phyloP scores from a whole-genome alignment of 2,888 invertebrate species.

The Acleris holmiana region DNA sequence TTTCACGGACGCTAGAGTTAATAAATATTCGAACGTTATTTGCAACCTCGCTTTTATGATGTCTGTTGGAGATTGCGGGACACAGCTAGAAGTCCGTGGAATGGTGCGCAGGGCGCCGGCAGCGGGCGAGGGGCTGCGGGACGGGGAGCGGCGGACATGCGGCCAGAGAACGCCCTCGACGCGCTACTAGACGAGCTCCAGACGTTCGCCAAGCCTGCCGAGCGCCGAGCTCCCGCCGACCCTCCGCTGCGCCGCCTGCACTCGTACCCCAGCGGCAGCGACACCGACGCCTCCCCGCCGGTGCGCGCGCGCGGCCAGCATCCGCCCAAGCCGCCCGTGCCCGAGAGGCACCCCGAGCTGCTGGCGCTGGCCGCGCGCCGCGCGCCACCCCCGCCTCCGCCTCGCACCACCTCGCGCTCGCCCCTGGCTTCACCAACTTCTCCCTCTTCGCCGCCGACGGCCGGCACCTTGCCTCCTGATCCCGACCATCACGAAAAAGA shows the following conservation, averaged over 20 bases:
- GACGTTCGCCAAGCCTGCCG: slow-evolving; percentile 91
- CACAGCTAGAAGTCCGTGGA: slow-evolving; percentile 70
- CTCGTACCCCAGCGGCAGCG: slow-evolving; percentile 94
- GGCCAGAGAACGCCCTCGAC: slow-evolving; percentile 98
- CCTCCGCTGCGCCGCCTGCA: slow-evolving; percentile 89
- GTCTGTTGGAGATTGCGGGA: slow-evolving; percentile 60
- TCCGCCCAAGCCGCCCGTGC: slow-evolving; percentile 90
- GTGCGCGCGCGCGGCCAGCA: slow-evolving; percentile 86
- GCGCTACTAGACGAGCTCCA: slow-evolving; percentile 97
- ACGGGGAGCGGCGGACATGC: slow-evolving; percentile 69
- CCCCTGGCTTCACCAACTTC: slow-evolving; percentile 94
- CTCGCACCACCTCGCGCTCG: slow-evolving; percentile 94
- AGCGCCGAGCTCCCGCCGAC: slow-evolving; percentile 82
- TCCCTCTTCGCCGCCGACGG: slow-evolving; percentile 86
- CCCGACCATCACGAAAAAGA: slow-evolving; percentile 54
- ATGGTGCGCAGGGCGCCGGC: slow-evolving; percentile 75
- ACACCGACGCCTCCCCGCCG: slow-evolving; percentile 91
- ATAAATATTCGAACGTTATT: slow-evolving; percentile 42
- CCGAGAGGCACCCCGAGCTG: slow-evolving; percentile 91
- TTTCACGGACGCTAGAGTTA: slow-evolving; percentile 29
- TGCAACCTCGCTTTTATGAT: slow-evolving; percentile 71
- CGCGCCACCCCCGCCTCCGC: slow-evolving; percentile 95
- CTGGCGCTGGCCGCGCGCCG: slow-evolving; percentile 89
- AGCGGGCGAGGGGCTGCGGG: slow-evolving; percentile 61
- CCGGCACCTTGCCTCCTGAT: slow-evolving; percentile 57